Percentiles rank a stretch among this genome's conserved stretches.
These are phyloP conservation scores for Onychostruthus taczanowskii DNA, from an alignment of 2,113 vertebrate species.

Conservation along the genomic window DNA sequence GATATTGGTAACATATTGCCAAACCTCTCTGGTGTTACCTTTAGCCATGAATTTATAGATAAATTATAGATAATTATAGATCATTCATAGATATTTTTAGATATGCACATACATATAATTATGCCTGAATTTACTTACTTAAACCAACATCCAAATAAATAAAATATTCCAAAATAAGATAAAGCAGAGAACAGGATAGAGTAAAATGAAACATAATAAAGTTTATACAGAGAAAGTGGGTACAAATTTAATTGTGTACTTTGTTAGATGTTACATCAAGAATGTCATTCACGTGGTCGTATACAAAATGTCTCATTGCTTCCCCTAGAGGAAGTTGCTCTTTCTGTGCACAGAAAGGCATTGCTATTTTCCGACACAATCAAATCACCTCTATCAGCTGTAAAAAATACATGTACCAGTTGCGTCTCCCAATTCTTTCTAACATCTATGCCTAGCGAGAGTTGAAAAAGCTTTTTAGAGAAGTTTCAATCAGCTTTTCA, in stretches of 20 bases:
- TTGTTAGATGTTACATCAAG: not conserved
- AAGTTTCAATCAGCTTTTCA: slow-evolving; percentile 8
- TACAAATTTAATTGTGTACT: not conserved
- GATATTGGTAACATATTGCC: not conserved
- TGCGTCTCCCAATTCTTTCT: not conserved
- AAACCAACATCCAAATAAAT: rapidly evolving
- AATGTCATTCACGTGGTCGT: not conserved
- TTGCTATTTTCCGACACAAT: not conserved
- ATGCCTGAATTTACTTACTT: not conserved
- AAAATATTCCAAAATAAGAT: not conserved
- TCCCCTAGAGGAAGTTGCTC: not conserved
- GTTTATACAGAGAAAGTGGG: not conserved
- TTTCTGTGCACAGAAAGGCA: not conserved
- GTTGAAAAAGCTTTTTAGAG: not conserved
- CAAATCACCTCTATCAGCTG: not conserved
- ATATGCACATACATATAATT: rapidly evolving
- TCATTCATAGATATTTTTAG: no score
- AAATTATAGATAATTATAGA: no score
- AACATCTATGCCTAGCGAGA: not conserved
- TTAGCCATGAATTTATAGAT: not conserved
- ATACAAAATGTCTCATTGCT: not conserved
- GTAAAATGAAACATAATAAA: not conserved
- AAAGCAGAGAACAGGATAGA: not conserved
- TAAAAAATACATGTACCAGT: not conserved
- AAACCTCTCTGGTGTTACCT: not conserved